These are phyloP conservation scores for Heliconius nattereri DNA, from an alignment of 1,140 invertebrate species.

Conservation along the genomic window DNA sequence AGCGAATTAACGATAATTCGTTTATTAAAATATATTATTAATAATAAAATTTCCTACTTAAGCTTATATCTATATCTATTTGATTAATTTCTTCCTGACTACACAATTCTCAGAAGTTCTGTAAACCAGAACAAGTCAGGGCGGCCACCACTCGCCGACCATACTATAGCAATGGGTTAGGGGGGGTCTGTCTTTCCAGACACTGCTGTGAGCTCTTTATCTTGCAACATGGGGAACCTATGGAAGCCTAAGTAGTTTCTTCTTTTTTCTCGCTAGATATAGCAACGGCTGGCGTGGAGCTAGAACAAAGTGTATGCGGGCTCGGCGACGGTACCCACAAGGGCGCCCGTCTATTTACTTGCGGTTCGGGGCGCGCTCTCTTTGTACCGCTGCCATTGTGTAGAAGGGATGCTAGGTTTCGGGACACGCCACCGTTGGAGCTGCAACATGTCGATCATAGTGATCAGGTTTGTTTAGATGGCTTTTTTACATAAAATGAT, in stretches of 20 bases:
- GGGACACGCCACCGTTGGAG: conserved; percentile 82
- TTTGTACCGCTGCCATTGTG: conserved; percentile 91
- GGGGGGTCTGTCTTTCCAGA: too few species aligned
- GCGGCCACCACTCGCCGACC: too few species aligned
- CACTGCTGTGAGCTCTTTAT: too few species aligned
- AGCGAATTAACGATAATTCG: too few species aligned
- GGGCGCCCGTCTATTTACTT: conserved; percentile 87
- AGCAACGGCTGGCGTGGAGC: conserved; percentile 82
- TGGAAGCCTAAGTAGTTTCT: not conserved
- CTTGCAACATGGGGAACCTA: too few species aligned
- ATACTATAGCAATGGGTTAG: too few species aligned
- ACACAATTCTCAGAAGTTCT: too few species aligned
- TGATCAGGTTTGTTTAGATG: conserved; percentile 60
- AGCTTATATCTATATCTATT: too few species aligned
- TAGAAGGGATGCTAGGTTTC: conserved; percentile 88
- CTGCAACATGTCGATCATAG: conserved; percentile 49
- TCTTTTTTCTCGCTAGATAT: conserved; percentile 56
- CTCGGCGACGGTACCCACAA: conserved; percentile 90
- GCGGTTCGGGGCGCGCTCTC: conserved; percentile 86
- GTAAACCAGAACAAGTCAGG: too few species aligned
- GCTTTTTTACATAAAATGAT: not conserved
- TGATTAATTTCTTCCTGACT: too few species aligned
- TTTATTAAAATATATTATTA: too few species aligned
- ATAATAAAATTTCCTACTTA: too few species aligned
- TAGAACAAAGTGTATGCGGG: conserved; percentile 88